phyloP scores from a whole-genome alignment of 1,140 invertebrate genomes.

The Hypothenemus hampei region DNA sequence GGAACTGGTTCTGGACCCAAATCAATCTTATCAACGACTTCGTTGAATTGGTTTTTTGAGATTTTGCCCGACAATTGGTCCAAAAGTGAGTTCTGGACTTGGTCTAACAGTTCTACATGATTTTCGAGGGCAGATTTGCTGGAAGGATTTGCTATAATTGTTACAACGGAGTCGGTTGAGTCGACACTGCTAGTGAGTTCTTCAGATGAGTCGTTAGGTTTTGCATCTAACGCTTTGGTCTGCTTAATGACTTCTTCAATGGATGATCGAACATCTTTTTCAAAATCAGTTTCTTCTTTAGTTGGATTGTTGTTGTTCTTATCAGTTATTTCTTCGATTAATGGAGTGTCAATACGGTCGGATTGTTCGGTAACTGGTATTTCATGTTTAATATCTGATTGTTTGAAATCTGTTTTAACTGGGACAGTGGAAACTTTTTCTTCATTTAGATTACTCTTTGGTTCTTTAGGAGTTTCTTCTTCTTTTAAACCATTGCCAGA shows the following conservation, averaged over 20 bases:
- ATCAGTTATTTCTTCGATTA: neutral
- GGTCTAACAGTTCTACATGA: slow-evolving; percentile 23
- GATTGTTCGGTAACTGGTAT: too few relatives aligned
- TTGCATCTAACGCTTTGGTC: neutral
- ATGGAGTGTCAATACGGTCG: too few relatives aligned
- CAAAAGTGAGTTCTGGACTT: slow-evolving; percentile 26
- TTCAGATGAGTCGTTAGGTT: neutral
- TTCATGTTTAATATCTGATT: too few relatives aligned
- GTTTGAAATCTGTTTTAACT: too few relatives aligned
- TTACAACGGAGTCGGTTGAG: slow-evolving; percentile 32
- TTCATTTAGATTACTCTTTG: too few relatives aligned
- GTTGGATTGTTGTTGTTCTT: slow-evolving; percentile 18
- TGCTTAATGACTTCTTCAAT: slow-evolving; percentile 4
- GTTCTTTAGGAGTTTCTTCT: too few relatives aligned
- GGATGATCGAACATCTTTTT: slow-evolving; percentile 6
- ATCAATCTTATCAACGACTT: slow-evolving; percentile 18
- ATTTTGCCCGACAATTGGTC: slow-evolving; percentile 29
- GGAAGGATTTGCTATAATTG: slow-evolving; percentile 28
- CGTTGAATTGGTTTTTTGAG: slow-evolving; percentile 14
- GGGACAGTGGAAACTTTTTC: too few relatives aligned
- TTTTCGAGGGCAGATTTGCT: slow-evolving; percentile 20
- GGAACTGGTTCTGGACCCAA: neutral
- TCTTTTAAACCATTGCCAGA: too few relatives aligned
- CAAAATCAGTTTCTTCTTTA: slow-evolving; percentile 15
- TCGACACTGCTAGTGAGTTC: slow-evolving; percentile 28